Percentiles rank a stretch among this genome's conserved stretches.
These are phyloP conservation scores for Illadopsis cleaveri DNA, from an alignment of 2,113 vertebrate species.

Conservation along the genomic window DNA sequence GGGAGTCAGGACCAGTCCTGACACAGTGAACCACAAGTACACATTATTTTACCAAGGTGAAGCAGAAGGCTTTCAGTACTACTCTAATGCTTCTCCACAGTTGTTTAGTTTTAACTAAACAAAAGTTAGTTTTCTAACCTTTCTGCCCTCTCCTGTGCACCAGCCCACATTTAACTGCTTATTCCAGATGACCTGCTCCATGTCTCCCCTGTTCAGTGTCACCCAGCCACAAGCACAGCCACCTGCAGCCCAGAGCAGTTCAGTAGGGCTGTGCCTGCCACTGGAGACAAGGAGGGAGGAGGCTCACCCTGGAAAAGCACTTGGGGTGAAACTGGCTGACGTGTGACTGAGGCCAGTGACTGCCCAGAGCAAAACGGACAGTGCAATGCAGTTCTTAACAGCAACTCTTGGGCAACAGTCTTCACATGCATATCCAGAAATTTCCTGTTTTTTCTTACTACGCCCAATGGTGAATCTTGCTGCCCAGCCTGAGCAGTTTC, in stretches of 20 bases:
- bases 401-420: neutral
- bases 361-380: neutral
- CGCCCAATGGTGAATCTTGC: neutral
- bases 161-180: neutral
- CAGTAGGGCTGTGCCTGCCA: neutral
- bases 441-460: neutral
- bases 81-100: neutral
- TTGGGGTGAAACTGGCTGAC: neutral
- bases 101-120: neutral
- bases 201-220: neutral
- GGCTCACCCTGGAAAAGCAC: neutral
- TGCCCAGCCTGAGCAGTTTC: neutral
- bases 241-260: neutral
- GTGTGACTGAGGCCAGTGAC: neutral
- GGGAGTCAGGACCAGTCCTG: neutral
- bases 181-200: neutral
- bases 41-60: neutral
- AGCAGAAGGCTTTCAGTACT: neutral
- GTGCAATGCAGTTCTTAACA: neutral
- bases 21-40: rapidly evolving
- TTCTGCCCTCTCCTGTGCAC: neutral
- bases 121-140: neutral
- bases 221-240: neutral
- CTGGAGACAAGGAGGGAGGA: neutral
- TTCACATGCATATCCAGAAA: neutral